Conservation (phyloP, 2,888 invertebrate species). For the Parelbella ahira region DNA sequence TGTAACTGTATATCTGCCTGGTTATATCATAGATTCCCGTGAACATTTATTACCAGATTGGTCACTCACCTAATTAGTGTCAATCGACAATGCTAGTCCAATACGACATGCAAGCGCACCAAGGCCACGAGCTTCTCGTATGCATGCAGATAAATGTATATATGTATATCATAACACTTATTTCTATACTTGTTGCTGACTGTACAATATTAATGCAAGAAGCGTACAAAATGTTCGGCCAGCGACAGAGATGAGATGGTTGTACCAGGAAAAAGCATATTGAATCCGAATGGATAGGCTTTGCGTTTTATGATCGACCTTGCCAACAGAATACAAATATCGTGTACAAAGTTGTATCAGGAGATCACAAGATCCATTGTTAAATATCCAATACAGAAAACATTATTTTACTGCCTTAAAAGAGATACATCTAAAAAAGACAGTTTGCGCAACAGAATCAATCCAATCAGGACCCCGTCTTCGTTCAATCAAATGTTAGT, state of each 20-base stretch:
- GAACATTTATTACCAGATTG: too few relatives aligned
- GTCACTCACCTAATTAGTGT: too few relatives aligned
- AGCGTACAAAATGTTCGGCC: conserved; percentile 1
- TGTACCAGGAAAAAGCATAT: conserved; percentile 12
- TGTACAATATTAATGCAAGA: conserved; percentile 1
- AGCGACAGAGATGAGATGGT: conserved; percentile 4
- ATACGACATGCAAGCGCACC: too few relatives aligned
- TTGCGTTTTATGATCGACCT: conserved; percentile 11
- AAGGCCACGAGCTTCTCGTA: too few relatives aligned
- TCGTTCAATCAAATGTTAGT: conserved; percentile 8
- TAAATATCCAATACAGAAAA: too few relatives aligned
- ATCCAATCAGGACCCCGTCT: conserved; percentile 2
- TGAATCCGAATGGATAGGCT: conserved; percentile 11
- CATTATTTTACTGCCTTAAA: too few relatives aligned
- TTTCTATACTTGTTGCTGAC: neutral
- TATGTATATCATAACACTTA: too few relatives aligned
- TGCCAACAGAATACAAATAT: conserved; percentile 7
- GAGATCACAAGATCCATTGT: too few relatives aligned
- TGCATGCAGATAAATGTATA: neutral
- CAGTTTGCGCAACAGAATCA: conserved; percentile 5
- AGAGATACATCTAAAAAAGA: too few relatives aligned
- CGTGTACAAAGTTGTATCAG: neutral
- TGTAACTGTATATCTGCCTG: too few relatives aligned
- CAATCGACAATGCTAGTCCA: too few relatives aligned
- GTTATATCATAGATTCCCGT: too few relatives aligned